Evolutionary conservation across 2,888 invertebrate species (phyloP), one percentile per base, ranked within the genome.

Genomic region (Mesorhabditis spiculigera): DNA sequence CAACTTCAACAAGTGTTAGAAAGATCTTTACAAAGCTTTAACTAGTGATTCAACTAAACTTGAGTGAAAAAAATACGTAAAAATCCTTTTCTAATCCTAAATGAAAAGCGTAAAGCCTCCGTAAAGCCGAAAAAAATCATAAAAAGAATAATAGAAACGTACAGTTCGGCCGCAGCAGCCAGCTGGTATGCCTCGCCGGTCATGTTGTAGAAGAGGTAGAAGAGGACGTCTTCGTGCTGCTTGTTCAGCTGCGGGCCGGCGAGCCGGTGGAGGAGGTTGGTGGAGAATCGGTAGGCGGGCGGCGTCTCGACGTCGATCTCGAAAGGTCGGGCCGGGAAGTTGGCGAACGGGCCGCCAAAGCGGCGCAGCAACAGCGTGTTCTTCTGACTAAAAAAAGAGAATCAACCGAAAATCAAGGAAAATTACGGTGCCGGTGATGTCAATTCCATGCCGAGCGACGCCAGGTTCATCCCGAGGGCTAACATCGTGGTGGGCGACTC

Each of bases 181-280:
- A 96, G 90, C 90, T 97, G 97, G 89, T 96, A 91, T 84, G 93
- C 92, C 90, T 97, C 96, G 85, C 95, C 95, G 87, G 94, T 93
- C 89, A 94, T 95, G 89, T 94, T 95, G 89, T 97, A 97, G 90
- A 96, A 97, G 89, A 97, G 91, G 90, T 94, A 97, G 90, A 97
- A 97, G 85, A 97, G 90, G 87, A 96, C 90, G 89, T 97, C 96
- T 89, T 97, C 96, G 28, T 28, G 28, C 28, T 28, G 28, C 28
- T 28, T 58, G 58, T 28, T 28, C 28, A 28, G 28, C 28, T 28
- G 28, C 28, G 28, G 28, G 28, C 28, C 28, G 28, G 28, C 28
- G 28, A 87, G 86, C 85, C 87, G 87, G n/a, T 87, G 87, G 90
- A 91, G 89, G 89, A 97, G 95, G 86, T 92, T 91, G 84, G 93